Percentiles rank a stretch among this genome's conserved stretches.
Evolutionary conservation across 1,140 invertebrate genomes (phyloP).

Genomic region (Caenorhabditis brenneri): DNA sequence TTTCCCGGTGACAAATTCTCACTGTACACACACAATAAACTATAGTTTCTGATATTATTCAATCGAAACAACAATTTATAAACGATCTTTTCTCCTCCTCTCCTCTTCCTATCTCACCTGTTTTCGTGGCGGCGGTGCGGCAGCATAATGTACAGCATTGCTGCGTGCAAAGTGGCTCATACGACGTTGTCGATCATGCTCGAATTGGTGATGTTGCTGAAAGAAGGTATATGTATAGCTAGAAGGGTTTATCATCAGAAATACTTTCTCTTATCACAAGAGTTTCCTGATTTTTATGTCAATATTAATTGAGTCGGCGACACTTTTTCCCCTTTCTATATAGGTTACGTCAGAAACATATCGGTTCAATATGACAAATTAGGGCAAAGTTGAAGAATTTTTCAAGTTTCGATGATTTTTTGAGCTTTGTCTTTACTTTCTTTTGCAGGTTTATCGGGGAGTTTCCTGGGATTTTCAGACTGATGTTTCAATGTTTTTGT

Average conservation of each 20-base stretch:
- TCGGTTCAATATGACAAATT: too few species aligned
- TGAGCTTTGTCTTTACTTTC: background rate
- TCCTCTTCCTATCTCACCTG: background rate
- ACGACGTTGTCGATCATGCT: slow-evolving; percentile 34
- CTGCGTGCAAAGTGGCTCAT: slow-evolving; percentile 39
- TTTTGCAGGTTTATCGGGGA: background rate
- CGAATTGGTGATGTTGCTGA: slow-evolving; percentile 27
- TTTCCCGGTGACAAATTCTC: too few species aligned
- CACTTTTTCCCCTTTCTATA: too few species aligned
- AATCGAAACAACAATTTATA: background rate
- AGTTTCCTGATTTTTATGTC: slow-evolving; percentile 1
- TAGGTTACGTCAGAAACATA: background rate
- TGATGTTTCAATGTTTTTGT: background rate
- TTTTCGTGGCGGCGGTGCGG: slow-evolving; percentile 15
- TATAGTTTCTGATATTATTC: too few species aligned
- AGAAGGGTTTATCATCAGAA: background rate
- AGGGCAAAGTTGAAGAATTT: background rate
- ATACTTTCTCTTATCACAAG: background rate
- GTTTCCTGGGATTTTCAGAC: background rate
- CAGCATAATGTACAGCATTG: slow-evolving; percentile 34
- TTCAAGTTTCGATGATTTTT: background rate
- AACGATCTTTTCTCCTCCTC: background rate
- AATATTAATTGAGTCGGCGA: background rate
- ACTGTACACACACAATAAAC: too few species aligned
- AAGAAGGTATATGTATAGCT: background rate